Evolutionary conservation across 2,113 vertebrate species (phyloP), one percentile per base, ranked within the genome.

Genomic region (Gnathonemus echidnorhynchus): DNA sequence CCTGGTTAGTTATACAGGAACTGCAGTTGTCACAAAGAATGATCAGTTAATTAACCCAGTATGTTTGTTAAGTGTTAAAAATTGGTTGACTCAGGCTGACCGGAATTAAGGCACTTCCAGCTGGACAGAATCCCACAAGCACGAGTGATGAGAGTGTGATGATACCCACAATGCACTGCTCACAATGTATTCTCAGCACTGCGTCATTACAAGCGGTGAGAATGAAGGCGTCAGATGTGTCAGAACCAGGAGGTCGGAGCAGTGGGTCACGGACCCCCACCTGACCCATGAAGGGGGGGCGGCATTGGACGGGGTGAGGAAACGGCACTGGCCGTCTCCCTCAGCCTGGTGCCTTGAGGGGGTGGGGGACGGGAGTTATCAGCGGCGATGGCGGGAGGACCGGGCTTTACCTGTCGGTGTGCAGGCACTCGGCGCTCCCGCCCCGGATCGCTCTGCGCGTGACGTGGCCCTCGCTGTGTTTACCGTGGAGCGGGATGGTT

Each of bases 381-480:
- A 45, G 85, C 21, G 56, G 89, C 90, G 66, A 91, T 62, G 90
- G 21, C 15, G 52, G 49, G 50, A 19, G 87, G 58, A 46, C 93
- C 19, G 92, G 91, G 8, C 95, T 96, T 98, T 99, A 99, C 98
- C 98, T 99, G 97, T 98, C 97, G 91, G 97, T 99, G 95, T 99
- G 98, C 95, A 99, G 98, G 97, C 98, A 99, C 95, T 99, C 98
- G 94, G 98, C 98, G 97, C 98, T 99, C 95, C 98, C 97, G 93
- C 98, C 98, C 94, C 98, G 97, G 95, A 99, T 97, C 97, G 97
- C 97, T 96, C 97, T 97, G 97, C 98, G 98, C 96, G 97, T 97
- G 97, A 98, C 97, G 95, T 98, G 97, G 97, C 97, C 97, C 96
- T 99, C 98, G 96, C 98, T 99, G 97, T 95, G 96, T 96, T 96